These are phyloP conservation scores for Falco columbarius DNA, from an alignment of 2,797 vertebrate species.

Conservation along the genomic window DNA sequence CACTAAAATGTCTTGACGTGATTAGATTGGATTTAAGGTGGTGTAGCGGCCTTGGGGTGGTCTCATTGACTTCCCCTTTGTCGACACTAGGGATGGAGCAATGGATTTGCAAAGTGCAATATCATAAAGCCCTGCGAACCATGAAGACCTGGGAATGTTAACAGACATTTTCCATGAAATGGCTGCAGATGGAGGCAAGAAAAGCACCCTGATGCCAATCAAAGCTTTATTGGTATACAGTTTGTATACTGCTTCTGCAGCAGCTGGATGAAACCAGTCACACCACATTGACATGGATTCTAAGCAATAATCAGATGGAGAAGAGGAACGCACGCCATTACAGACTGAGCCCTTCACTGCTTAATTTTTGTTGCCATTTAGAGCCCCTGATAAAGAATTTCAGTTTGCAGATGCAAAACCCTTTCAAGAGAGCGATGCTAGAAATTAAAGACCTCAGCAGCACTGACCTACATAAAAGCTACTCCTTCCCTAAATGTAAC, in stretches of 20 bases:
- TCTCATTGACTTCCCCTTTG: neutral
- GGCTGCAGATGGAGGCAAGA: neutral
- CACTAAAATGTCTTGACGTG: neutral
- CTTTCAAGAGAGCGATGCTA: neutral
- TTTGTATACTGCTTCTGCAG: neutral
- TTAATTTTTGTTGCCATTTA: neutral
- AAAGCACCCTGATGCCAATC: neutral
- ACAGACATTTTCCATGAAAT: neutral
- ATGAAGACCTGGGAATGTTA: neutral
- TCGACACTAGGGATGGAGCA: neutral
- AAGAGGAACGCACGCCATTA: neutral
- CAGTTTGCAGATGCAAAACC: constrained; percentile 8
- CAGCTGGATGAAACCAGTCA: neutral
- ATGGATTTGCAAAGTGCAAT: neutral
- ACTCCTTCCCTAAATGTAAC: neutral
- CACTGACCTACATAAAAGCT: constrained; percentile 21
- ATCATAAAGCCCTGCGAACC: neutral
- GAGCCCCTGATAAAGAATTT: neutral
- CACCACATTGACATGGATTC: neutral
- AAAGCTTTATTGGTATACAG: neutral
- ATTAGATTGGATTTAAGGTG: neutral
- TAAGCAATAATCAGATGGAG: neutral
- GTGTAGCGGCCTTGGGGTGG: neutral
- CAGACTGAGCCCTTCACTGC: neutral
- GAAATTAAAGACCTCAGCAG: constrained; percentile 10